Conservation (phyloP, 2,888 invertebrate genomes). For the Deladenus siricidicola region DNA sequence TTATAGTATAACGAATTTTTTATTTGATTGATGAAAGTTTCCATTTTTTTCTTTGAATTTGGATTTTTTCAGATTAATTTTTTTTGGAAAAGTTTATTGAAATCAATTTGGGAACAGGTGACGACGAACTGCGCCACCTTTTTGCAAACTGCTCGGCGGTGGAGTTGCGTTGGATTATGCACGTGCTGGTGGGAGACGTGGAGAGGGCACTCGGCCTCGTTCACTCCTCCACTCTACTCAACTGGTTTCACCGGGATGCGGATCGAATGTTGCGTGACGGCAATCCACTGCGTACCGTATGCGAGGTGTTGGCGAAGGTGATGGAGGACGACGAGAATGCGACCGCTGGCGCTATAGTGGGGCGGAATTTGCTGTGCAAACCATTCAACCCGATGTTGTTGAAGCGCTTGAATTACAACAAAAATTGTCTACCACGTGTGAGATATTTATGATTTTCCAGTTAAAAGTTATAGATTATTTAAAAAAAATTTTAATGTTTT, state of each 20-base stretch:
- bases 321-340: conserved; percentile 6
- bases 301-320: conserved; percentile 11
- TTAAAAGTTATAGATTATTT: no score
- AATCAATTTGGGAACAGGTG: neutral
- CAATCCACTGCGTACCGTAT: neutral
- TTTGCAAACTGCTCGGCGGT: neutral
- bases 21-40: no score
- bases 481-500: no score
- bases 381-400: conserved; percentile 18
- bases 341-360: neutral
- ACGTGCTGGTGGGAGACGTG: conserved; percentile 2
- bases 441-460: no score
- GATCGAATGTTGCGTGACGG: conserved; percentile 1
- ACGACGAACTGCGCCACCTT: neutral
- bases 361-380: conserved; percentile 14
- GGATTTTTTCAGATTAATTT: neutral
- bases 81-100: neutral
- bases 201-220: conserved; percentile 10
- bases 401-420: conserved; percentile 18
- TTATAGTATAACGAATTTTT: neutral
- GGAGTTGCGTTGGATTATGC: neutral
- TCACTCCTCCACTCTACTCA: neutral
- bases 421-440: conserved; percentile 14
- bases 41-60: no score
- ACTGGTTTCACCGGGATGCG: conserved; percentile 11